These are phyloP conservation scores for Enteromius afrohamiltoni DNA, from an alignment of 2,797 vertebrate genomes.

Conservation along the genomic window DNA sequence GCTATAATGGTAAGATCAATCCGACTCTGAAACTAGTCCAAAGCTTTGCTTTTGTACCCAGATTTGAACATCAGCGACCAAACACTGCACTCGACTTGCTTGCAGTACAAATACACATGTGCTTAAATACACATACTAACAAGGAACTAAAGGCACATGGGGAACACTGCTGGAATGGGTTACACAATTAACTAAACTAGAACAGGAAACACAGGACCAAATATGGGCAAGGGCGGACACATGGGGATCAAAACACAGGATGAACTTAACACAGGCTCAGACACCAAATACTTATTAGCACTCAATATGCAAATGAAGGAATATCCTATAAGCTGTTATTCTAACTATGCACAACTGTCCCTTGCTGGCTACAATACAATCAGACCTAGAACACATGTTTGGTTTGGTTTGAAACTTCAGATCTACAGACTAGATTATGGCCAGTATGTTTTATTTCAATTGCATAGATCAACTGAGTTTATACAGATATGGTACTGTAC, in stretches of 20 bases:
- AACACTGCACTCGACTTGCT: neutral
- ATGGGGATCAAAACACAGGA: too few species aligned
- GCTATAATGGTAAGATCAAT: conserved; percentile 5
- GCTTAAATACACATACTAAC: too few species aligned
- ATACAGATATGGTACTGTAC: neutral
- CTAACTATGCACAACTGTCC: neutral
- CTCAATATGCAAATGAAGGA: neutral
- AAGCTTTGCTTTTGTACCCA: neutral
- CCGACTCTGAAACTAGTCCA: neutral
- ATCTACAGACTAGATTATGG: neutral
- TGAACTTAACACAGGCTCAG: too few species aligned
- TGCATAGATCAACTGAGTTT: neutral
- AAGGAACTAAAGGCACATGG: too few species aligned
- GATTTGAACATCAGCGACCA: neutral
- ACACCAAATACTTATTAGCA: too few species aligned
- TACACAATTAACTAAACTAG: too few species aligned
- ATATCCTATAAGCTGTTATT: neutral
- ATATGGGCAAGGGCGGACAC: too few species aligned
- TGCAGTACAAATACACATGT: neutral
- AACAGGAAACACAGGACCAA: too few species aligned
- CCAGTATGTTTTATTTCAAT: neutral
- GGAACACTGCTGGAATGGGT: too few species aligned
- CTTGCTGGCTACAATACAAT: neutral
- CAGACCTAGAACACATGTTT: neutral
- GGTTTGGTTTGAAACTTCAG: neutral